These are phyloP conservation scores for Monochamus saltuarius DNA, from an alignment of 1,140 invertebrate species.

Conservation along the genomic window DNA sequence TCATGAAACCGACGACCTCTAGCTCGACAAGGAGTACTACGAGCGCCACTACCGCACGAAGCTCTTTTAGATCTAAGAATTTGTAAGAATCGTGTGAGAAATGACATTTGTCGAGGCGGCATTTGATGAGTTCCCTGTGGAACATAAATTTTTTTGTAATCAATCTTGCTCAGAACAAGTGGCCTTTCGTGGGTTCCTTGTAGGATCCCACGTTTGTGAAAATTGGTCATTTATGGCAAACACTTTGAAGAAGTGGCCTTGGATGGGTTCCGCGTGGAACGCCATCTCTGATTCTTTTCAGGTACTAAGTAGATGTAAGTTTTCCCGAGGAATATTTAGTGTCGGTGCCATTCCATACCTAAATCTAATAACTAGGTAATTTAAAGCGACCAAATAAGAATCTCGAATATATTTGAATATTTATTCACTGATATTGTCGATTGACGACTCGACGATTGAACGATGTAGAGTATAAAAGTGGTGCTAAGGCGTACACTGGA, in stretches of 20 bases:
- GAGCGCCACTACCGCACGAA: constrained; percentile 3
- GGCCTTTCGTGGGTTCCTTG: not conserved
- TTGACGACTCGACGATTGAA: not conserved
- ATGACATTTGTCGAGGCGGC: too few species aligned
- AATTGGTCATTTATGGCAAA: too few species aligned
- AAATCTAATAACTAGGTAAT: not conserved
- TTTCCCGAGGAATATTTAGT: not conserved
- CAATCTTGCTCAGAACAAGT: not conserved
- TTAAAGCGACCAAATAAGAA: not conserved
- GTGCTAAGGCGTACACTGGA: too few species aligned
- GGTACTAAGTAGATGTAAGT: not conserved
- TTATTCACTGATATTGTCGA: not conserved
- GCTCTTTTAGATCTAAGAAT: constrained; percentile 32
- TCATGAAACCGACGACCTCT: constrained; percentile 51
- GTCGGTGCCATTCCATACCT: constrained; percentile 11
- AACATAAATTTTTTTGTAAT: not conserved
- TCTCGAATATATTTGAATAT: constrained; percentile 3
- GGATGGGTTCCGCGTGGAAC: not conserved
- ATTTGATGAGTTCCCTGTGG: not conserved
- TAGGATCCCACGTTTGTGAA: not conserved
- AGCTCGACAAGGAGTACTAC: constrained; percentile 45
- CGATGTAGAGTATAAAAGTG: not conserved
- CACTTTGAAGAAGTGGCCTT: constrained; percentile 5
- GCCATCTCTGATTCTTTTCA: not conserved
- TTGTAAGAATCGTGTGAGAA: constrained; percentile 16